Evolutionary conservation across 2,797 vertebrate species (phyloP), one percentile per base, ranked within the genome.

Genomic region (Taenioides sp.): DNA sequence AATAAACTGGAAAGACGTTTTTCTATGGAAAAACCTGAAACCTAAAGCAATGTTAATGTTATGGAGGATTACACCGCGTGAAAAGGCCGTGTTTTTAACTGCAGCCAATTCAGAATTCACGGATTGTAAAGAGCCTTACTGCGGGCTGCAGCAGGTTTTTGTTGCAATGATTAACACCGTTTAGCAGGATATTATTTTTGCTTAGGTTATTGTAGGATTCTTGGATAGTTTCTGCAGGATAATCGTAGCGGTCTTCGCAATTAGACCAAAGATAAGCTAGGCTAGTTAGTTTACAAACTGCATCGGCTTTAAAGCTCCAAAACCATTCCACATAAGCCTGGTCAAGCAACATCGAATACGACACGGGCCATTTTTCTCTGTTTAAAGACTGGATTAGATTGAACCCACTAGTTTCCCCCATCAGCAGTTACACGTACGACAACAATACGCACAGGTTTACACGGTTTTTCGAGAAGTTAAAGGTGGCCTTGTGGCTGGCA

Each of bases 141-240:
- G 79, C 70, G 34, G 63, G 49, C 18, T 25, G 28, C 12, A 22
- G 20, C 5, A 23, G 17, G 52, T 59, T 73, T 75, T 70, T 73
- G 69, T 76, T 49, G 63, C 57, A 34, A 65, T 72, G 50, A 40
- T 43, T 64, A 12, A 47, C 40, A 43, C 20, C 11, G 20, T 63
- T 43, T 63, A 22, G 61, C 61, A 2, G 9, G 20, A 43, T 11
- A 40, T 14, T 5, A 40, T 12, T n/a, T 16, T 43, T 62, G 60
- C 20, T 12, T 63, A 10, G 31, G 5, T 34, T 40, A 17, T 65
- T 49, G 12, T 47, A 6, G 55, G 20, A 22, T 54, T 22, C 52
- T 25, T 25, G 23, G 12, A 27, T 22, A 59, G 57, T 59, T 59
- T 28, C 57, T 17, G 1, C 1, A 18, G 23, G 57, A 9, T 16